Conservation (phyloP, 2,797 vertebrate genomes). For the Cephalopachus bancanus region DNA sequence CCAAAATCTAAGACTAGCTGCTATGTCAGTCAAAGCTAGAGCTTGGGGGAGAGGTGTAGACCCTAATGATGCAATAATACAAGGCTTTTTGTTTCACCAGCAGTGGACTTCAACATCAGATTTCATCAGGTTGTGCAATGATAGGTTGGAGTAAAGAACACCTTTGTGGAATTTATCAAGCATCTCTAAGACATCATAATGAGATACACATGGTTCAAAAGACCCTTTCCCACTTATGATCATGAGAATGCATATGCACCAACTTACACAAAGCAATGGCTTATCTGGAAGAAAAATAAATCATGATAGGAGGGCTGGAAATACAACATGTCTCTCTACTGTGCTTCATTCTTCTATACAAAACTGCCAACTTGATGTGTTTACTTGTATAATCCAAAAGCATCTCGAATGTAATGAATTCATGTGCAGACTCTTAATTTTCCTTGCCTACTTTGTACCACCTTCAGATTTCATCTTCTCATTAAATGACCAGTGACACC, state of each 20-base stretch:
- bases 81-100: not conserved
- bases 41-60: not conserved
- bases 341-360: not conserved
- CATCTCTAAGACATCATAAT: not conserved
- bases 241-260: not conserved
- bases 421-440: not conserved
- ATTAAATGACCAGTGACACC: not conserved
- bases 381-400: not conserved
- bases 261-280: not conserved
- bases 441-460: not conserved
- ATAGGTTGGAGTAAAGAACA: not conserved
- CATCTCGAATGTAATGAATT: not conserved
- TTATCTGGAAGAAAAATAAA: not conserved
- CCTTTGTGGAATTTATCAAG: not conserved
- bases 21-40: not conserved
- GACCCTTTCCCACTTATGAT: not conserved
- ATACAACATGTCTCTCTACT: not conserved
- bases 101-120: not conserved
- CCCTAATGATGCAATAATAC: not conserved
- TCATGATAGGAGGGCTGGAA: not conserved
- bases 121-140: not conserved
- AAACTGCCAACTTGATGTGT: not conserved
- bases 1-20: not conserved
- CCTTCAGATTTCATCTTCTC: constrained; percentile 31
- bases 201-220: not conserved